Evolutionary conservation across 2,113 vertebrate species (phyloP), one percentile per base, ranked within the genome.

Genomic region (Thryonomys swinderianus): DNA sequence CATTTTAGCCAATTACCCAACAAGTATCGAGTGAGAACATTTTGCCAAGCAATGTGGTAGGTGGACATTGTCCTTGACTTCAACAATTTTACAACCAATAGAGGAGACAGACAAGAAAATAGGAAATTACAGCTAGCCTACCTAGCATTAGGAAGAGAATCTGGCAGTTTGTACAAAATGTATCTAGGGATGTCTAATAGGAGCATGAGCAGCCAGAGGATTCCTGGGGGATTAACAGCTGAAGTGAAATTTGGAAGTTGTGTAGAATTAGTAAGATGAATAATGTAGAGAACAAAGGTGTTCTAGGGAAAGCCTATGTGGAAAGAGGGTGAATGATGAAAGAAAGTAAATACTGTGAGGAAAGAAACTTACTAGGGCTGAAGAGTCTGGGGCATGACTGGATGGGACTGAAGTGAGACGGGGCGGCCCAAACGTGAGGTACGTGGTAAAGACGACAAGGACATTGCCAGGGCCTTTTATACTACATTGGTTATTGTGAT

Each of bases 1-100:
- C 74, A 74, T 66, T 91, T 94, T 57, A 90, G 20, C 88, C n/a
- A 78, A 42, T 94, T 83, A 85, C 48, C 57, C 59, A 95, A 67
- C 34, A 67, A 40, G 12, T 37, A 32, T 40, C 76, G 84, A 86
- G 5, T 57, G 34, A 34, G 37, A 53, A 62, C n/a, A 64, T 80
- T 95, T 80, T 83, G n/a, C 55, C 4, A 90, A 32, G 55, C 17
- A 53, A 30, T 53, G 3, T n/a, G 17, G 13, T 86, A 61, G 1
- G 11, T 30, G 23, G 64, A 40, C 18, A 23, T 37, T 90, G 53
- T 34, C 8, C 27, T 84, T 61, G 34, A 25, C 32, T 90, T 93
- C 48, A 59, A 64, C 42, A 92, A 85, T 55, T 85, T 83, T 62
- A 34, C 9, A 81, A 62, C 82, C 30, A 37, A 30, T 74, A 25